Evolutionary conservation across 2,113 vertebrate species (phyloP).

Genomic region (Proterorhinus semilunaris): DNA sequence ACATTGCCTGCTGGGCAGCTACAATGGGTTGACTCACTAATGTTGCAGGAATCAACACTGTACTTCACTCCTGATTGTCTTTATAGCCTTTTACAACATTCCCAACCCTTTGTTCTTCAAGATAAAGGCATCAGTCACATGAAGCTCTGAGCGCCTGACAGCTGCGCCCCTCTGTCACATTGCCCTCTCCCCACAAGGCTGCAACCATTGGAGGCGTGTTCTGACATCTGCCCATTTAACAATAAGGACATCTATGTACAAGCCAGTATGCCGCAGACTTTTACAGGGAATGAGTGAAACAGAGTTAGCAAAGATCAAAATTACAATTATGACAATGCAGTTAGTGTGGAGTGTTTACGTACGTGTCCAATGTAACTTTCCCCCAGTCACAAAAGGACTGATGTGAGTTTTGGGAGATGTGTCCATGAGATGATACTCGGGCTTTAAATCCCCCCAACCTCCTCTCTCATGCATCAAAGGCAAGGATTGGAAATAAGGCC

Average conservation of each 20-base stretch:
- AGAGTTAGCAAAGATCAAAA: not conserved
- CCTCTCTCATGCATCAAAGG: conserved; percentile 71
- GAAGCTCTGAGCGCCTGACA: conserved; percentile 70
- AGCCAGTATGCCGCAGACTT: conserved; percentile 78
- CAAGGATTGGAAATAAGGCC: conserved; percentile 66
- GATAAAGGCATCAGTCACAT: conserved; percentile 80
- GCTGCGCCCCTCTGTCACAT: conserved; percentile 68
- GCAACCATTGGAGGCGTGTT: conserved; percentile 51
- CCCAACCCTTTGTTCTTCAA: conserved; percentile 70
- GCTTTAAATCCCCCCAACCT: conserved; percentile 58
- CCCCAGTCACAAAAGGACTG: conserved; percentile 41
- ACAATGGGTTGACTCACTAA: conserved; percentile 67
- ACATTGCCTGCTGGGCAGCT: conserved; percentile 64
- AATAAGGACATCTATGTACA: conserved; percentile 87
- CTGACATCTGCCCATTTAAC: conserved; percentile 71
- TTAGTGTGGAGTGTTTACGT: conserved; percentile 17
- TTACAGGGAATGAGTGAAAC: conserved; percentile 6
- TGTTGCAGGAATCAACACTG: conserved; percentile 68
- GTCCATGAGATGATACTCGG: conserved; percentile 51
- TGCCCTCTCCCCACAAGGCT: conserved; percentile 48
- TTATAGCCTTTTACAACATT: conserved; percentile 69
- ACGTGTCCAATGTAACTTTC: conserved; percentile 19
- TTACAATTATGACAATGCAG: not conserved
- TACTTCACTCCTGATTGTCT: conserved; percentile 71
- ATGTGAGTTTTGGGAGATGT: conserved; percentile 46